Conservation (phyloP, 2,797 vertebrate genomes). For the Tapera naevia region DNA sequence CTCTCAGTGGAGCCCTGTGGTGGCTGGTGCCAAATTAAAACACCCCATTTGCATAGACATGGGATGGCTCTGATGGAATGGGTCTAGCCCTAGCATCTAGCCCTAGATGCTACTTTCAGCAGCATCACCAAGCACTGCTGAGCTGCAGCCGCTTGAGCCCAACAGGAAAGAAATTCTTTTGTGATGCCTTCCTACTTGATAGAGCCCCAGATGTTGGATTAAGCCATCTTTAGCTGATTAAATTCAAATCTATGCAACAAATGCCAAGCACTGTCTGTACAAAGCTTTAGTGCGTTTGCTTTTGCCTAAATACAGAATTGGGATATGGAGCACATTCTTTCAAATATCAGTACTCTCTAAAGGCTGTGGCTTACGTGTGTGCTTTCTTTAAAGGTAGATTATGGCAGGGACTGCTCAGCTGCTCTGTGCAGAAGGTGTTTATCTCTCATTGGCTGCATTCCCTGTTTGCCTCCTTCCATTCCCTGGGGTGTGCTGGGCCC, state of each 20-base stretch:
- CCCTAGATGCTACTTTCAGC: not conserved
- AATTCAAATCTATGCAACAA: not conserved
- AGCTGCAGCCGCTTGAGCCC: not conserved
- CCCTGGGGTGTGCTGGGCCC: accelerated
- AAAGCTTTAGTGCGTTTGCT: not conserved
- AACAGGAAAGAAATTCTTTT: not conserved
- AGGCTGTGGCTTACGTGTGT: accelerated
- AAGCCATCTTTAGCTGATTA: conserved; percentile 21
- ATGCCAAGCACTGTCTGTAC: not conserved
- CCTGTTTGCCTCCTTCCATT: not conserved
- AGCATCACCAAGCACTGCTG: not conserved
- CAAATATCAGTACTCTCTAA: not conserved
- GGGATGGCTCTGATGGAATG: not conserved
- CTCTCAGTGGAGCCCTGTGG: not conserved
- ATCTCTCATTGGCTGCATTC: not conserved
- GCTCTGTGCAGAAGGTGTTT: not conserved
- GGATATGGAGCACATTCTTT: not conserved
- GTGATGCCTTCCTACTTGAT: not conserved
- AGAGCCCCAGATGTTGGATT: not conserved
- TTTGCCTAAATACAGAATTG: not conserved
- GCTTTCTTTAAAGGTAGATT: not conserved
- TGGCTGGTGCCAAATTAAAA: not conserved
- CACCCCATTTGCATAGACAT: accelerated
- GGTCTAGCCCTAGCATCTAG: not conserved
- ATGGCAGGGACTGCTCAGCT: not conserved